These are phyloP conservation scores for Sebastes melanostomus DNA, from an alignment of 2,797 vertebrate species.

Conservation along the genomic window DNA sequence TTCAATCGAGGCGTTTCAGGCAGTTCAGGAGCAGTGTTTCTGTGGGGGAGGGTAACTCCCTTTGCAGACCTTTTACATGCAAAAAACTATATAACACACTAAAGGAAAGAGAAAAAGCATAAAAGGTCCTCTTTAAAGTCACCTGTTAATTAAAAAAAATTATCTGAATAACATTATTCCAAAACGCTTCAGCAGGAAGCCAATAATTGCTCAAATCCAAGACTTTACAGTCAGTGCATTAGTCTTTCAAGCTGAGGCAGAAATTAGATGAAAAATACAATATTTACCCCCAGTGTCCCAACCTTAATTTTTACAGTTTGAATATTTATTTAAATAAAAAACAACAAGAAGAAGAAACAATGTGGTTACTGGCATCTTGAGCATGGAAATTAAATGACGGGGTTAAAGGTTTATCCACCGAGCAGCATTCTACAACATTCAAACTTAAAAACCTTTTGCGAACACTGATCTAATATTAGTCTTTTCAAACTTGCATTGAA, in stretches of 20 bases:
- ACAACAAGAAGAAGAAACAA: conserved; percentile 6
- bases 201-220: conserved; percentile 19
- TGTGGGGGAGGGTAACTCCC: too few relatives aligned
- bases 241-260: conserved; percentile 7
- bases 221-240: conserved; percentile 13
- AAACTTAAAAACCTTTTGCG: conserved; percentile 19
- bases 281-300: neutral
- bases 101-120: neutral
- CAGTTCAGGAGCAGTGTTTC: too few relatives aligned
- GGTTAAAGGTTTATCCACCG: neutral
- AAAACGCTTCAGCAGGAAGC: neutral
- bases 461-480: conserved; percentile 69
- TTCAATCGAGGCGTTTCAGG: too few relatives aligned
- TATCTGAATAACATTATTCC: neutral
- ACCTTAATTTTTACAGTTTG: neutral
- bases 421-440: conserved; percentile 51
- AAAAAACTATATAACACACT: neutral
- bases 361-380: conserved; percentile 48
- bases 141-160: neutral
- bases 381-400: neutral
- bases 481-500: conserved; percentile 21
- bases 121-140: neutral
- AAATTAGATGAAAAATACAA: neutral
- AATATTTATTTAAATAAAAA: conserved; percentile 20
- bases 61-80: neutral